Base-by-base conservation (phyloP, 1,140 invertebrate species). In the Rhysida immarginata region DNA sequence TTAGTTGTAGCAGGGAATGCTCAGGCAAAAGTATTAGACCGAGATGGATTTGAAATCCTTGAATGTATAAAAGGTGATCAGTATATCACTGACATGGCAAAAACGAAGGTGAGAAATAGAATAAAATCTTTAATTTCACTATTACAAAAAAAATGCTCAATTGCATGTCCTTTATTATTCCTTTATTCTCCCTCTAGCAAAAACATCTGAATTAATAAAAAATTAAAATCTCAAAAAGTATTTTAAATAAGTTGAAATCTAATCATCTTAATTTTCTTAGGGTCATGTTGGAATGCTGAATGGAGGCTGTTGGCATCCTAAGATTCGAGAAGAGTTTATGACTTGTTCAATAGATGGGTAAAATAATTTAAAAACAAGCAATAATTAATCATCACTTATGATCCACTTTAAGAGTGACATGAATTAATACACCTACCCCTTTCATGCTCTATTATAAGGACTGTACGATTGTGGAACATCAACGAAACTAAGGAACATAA, bases 41-140 rank as follows among this genome's bases (percentile, higher is more conserved):
- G 95, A 54, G 95, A 99, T 71, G 96, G 96, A 1, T 91, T 92
- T 65, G 93, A 98, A 68, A 81, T 91, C 57, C 77, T 91, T 16
- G 94, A 99, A 72, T 97, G 93, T 63, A 83, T 92, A 0, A 95
- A 96, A 71, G 87, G 94, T 2, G 94, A 98, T 72, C 93, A 95
- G 70, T 99, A 98, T 66, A 84, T 99, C 27, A 81, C 83, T 1
- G 95, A 99, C 71, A 90, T 93, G 82, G 81, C 85, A 0, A 79
- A 79, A 60, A 99, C 95, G 0, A 96, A 96, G 74, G 70, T 72
- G 59, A 46, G 49, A 48, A n/a, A 11, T 45, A 41, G n/a, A 11
- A 11, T 41, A 11, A 41, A 41, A 41, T 41, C 11, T 41, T 41
- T 11, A 11, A n/a, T 41, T 41, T 41, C n/a, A 41, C 35, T n/a